Percentiles rank a stretch among this genome's conserved stretches.
phyloP scores from a whole-genome alignment of 1,140 invertebrate genomes.

The Philaenus spumarius region DNA sequence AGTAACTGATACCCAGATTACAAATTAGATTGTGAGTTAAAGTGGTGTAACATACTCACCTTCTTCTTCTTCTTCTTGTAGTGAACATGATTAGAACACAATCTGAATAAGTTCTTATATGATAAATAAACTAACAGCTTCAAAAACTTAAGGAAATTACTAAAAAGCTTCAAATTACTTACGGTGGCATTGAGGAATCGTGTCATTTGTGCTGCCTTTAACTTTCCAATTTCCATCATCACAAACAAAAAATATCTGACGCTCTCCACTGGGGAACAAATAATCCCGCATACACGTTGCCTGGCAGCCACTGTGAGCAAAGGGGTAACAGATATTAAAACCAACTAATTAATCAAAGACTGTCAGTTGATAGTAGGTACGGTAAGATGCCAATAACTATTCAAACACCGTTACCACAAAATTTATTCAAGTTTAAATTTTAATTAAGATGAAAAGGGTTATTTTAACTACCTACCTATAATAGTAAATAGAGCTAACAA shows the following conservation, averaged over 20 bases:
- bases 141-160: neutral
- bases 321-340: no score
- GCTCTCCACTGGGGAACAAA: slow-evolving; percentile 51
- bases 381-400: no score
- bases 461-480: no score
- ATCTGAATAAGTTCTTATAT: neutral
- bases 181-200: slow-evolving; percentile 56
- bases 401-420: no score
- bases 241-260: slow-evolving; percentile 46
- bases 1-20: no score
- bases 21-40: neutral
- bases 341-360: no score
- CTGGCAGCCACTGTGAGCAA: slow-evolving; percentile 48
- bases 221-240: slow-evolving; percentile 49
- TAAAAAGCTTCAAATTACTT: slow-evolving; percentile 30
- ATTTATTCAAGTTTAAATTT: no score
- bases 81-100: neutral
- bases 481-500: no score
- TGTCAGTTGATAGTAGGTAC: no score
- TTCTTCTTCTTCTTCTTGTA: neutral
- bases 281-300: slow-evolving; percentile 48
- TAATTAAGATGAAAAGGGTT: no score
- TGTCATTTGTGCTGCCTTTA: slow-evolving; percentile 40
- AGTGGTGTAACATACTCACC: neutral
- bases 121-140: neutral